phyloP scores from a whole-genome alignment of 2,888 invertebrate species.

The Dione vanillae region DNA sequence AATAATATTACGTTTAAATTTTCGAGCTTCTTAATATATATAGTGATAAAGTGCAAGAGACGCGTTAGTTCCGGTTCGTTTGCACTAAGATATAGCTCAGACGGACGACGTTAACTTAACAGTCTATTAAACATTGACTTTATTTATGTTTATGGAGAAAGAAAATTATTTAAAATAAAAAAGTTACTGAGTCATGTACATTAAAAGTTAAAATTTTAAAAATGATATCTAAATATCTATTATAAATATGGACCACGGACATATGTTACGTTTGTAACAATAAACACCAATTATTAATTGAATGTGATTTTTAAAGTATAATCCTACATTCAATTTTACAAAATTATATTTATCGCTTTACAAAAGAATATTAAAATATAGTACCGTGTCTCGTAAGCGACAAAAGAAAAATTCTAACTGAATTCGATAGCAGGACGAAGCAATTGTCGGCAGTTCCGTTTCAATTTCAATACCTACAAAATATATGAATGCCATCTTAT shows the following conservation, averaged over 20 bases:
- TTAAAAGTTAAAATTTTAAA: too few relatives aligned
- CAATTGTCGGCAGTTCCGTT: not conserved
- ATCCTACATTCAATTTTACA: too few relatives aligned
- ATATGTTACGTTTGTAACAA: too few relatives aligned
- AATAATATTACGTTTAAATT: not conserved
- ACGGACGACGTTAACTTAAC: slow-evolving; percentile 22
- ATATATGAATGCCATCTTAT: not conserved
- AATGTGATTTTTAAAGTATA: too few relatives aligned
- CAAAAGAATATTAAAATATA: not conserved
- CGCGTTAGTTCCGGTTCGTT: slow-evolving; percentile 40
- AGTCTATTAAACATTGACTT: slow-evolving; percentile 33
- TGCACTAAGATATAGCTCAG: slow-evolving; percentile 34
- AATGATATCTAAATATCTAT: too few relatives aligned
- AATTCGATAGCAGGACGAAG: not conserved
- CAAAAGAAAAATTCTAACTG: not conserved
- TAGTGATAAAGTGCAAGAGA: slow-evolving; percentile 26
- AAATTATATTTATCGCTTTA: too few relatives aligned
- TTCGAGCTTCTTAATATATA: not conserved
- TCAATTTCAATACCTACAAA: not conserved
- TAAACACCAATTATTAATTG: too few relatives aligned
- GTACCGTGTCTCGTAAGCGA: not conserved
- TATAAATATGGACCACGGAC: too few relatives aligned
- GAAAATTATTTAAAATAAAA: not conserved
- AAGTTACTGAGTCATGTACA: too few relatives aligned
- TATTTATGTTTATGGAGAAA: slow-evolving; percentile 2